These are phyloP conservation scores for Chrysotoxum bicinctum DNA, from an alignment of 2,888 invertebrate species.

Conservation along the genomic window DNA sequence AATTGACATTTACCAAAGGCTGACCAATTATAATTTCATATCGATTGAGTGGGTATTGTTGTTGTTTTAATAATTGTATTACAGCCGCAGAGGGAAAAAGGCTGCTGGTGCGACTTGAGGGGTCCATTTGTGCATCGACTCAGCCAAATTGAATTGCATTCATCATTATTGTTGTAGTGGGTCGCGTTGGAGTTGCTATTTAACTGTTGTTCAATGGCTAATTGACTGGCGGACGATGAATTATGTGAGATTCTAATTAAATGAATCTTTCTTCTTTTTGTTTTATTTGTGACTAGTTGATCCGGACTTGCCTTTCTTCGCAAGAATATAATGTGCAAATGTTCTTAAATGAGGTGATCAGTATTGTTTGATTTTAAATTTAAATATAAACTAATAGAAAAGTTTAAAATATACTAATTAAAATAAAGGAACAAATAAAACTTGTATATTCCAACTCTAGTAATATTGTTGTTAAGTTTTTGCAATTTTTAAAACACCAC, in stretches of 20 bases:
- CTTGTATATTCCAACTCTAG: too few species aligned
- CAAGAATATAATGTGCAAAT: too few species aligned
- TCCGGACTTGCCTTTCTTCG: too few species aligned
- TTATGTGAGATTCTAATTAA: background rate
- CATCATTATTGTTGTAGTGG: background rate
- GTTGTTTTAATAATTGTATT: background rate
- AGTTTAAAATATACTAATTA: too few species aligned
- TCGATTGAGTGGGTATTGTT: constrained; percentile 20
- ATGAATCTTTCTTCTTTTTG: background rate
- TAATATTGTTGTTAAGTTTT: too few species aligned
- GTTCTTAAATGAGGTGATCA: too few species aligned
- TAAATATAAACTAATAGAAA: too few species aligned
- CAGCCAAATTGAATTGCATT: constrained; percentile 48
- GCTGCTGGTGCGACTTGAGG: constrained; percentile 5
- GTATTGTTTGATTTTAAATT: too few species aligned
- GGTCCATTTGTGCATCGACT: constrained; percentile 29
- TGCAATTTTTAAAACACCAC: too few species aligned
- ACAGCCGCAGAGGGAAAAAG: constrained; percentile 7
- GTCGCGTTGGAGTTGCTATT: background rate
- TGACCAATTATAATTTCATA: constrained; percentile 41
- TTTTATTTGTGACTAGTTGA: background rate
- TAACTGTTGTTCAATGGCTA: background rate
- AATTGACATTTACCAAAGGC: constrained; percentile 49
- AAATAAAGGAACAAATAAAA: too few species aligned
- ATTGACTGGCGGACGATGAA: background rate